These are phyloP conservation scores for Acronicta aceris DNA, from an alignment of 2,888 invertebrate genomes.

Conservation along the genomic window DNA sequence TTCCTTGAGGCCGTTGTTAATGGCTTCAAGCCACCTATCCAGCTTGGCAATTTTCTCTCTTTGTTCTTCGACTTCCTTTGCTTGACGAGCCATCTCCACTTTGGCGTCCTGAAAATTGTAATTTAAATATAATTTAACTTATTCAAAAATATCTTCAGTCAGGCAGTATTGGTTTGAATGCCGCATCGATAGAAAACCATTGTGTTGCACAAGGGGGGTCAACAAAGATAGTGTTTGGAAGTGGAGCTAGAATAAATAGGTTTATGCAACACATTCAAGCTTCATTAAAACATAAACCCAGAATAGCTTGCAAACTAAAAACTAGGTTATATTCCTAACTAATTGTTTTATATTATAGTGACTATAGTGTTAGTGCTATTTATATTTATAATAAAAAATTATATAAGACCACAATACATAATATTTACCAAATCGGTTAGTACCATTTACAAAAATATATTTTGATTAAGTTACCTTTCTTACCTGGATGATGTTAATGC, in stretches of 20 bases:
- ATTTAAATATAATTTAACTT: no score
- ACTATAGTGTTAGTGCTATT: background rate
- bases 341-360: background rate
- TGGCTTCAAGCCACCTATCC: slow-evolving; percentile 85
- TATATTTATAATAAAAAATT: no score
- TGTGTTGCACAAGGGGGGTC: no score
- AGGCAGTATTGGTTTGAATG: no score
- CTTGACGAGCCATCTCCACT: slow-evolving; percentile 77
- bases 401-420: background rate
- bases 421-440: slow-evolving; percentile 17
- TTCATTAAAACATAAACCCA: no score
- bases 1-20: slow-evolving; percentile 85
- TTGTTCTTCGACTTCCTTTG: slow-evolving; percentile 79
- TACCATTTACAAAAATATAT: slow-evolving; percentile 19
- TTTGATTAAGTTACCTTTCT: slow-evolving; percentile 75
- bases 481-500: slow-evolving; percentile 88
- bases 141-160: no score
- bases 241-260: no score
- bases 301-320: no score
- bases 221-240: no score
- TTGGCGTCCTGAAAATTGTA: slow-evolving; percentile 80
- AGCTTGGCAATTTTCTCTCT: slow-evolving; percentile 80
- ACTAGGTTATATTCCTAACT: no score
- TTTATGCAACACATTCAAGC: no score
- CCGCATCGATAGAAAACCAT: no score